phyloP scores from a whole-genome alignment of 2,888 invertebrate species.

The Apeira syringaria region DNA sequence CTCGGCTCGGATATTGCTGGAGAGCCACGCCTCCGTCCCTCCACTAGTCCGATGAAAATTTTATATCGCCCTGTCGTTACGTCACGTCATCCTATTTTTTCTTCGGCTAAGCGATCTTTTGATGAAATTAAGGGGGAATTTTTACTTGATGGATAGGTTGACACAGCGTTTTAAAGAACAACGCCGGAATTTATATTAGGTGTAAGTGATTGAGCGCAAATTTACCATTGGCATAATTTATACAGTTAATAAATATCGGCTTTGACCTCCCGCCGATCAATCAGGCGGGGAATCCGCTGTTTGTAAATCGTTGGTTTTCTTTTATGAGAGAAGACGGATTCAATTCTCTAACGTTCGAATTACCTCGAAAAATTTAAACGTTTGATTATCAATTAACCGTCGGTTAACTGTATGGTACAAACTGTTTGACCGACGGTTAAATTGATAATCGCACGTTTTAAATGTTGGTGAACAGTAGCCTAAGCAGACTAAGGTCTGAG shows the following conservation, averaged over 20 bases:
- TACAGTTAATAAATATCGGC: constrained; percentile 71
- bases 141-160: constrained; percentile 81
- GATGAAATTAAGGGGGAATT: constrained; percentile 83
- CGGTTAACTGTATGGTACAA: no score
- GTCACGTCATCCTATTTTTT: constrained; percentile 76
- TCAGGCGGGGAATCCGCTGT: constrained; percentile 39
- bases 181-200: constrained; percentile 75
- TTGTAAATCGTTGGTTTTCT: constrained; percentile 23
- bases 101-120: constrained; percentile 80
- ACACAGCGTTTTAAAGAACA: constrained; percentile 77
- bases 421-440: no score
- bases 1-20: constrained; percentile 76
- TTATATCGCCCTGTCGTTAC: constrained; percentile 72
- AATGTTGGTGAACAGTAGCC: no score
- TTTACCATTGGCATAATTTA: constrained; percentile 61
- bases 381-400: no score
- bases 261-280: constrained; percentile 44
- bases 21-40: constrained; percentile 45
- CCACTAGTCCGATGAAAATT: constrained; percentile 71
- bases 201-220: constrained; percentile 76
- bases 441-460: no score
- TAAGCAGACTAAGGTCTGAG: no score
- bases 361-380: no score
- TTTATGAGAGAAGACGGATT: constrained; percentile 19
- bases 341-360: constrained; percentile 2